Percentiles rank a stretch among this genome's conserved stretches.
phyloP scores from a whole-genome alignment of 2,888 invertebrate genomes.

The Chesias legatella region DNA sequence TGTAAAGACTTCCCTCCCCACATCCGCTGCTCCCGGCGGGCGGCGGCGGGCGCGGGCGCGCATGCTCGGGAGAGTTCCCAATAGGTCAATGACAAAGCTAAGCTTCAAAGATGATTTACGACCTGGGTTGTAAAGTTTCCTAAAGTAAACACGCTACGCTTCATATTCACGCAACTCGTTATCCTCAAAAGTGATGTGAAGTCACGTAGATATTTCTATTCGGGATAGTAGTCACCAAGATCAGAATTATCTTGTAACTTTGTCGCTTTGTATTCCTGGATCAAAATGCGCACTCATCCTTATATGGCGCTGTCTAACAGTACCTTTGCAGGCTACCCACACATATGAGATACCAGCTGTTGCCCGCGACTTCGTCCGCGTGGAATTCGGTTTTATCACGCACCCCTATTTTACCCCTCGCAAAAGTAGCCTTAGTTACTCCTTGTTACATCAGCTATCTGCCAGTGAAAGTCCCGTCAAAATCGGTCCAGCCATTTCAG shows the following conservation, averaged over 20 bases:
- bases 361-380: too few relatives aligned
- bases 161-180: constrained; percentile 31
- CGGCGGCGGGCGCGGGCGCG: too few relatives aligned
- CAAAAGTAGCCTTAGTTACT: too few relatives aligned
- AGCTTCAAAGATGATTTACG: constrained; percentile 48
- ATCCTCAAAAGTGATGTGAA: constrained; percentile 51
- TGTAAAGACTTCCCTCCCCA: constrained; percentile 39
- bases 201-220: constrained; percentile 54
- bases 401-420: too few relatives aligned
- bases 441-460: too few relatives aligned
- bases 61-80: constrained; percentile 44
- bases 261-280: too few relatives aligned
- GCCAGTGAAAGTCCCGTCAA: too few relatives aligned
- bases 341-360: too few relatives aligned
- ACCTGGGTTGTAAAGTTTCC: constrained; percentile 28
- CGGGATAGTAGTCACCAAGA: constrained; percentile 33
- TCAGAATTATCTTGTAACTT: not conserved
- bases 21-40: constrained; percentile 28
- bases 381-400: too few relatives aligned
- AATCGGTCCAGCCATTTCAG: too few relatives aligned
- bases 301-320: not conserved
- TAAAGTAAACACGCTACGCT: constrained; percentile 22
- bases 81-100: constrained; percentile 40
- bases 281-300: not conserved
- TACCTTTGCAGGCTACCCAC: not conserved